Percentiles rank a stretch among this genome's conserved stretches.
Evolutionary conservation across 2,113 vertebrate genomes (phyloP).

Genomic region (Aegithalos caudatus): DNA sequence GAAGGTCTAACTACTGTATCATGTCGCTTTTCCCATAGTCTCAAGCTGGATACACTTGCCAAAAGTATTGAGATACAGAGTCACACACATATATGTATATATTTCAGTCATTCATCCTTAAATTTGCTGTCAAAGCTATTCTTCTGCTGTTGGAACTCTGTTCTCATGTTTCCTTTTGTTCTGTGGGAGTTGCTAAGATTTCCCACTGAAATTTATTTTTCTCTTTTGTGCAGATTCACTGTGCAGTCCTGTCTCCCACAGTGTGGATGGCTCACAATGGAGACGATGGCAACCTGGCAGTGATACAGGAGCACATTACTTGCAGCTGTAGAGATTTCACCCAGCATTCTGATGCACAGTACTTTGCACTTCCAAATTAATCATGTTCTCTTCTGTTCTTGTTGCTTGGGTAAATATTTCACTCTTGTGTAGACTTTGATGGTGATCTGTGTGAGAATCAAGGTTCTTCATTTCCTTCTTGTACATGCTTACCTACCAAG

Average conservation of each 20-base stretch:
- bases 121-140: constrained; percentile 44
- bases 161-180: constrained; percentile 62
- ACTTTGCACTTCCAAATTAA: constrained; percentile 24
- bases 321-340: constrained; percentile 47
- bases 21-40: neutral
- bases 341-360: neutral
- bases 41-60: neutral
- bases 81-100: neutral
- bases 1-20: neutral
- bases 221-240: constrained; percentile 44
- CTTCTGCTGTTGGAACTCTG: constrained; percentile 27
- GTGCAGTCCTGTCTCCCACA: constrained; percentile 23
- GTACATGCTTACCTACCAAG: neutral
- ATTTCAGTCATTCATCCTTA: constrained; percentile 34
- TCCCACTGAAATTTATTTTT: constrained; percentile 58
- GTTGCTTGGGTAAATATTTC: constrained; percentile 17
- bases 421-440: neutral
- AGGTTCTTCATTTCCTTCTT: neutral
- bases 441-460: neutral
- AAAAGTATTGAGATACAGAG: neutral
- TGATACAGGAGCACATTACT: constrained; percentile 59
- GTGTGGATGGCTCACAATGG: constrained; percentile 43
- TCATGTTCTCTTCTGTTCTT: neutral
- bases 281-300: constrained; percentile 52
- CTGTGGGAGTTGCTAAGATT: constrained; percentile 50